Conservation (phyloP, 1,140 invertebrate species). For the Eupristina koningsbergeri region DNA sequence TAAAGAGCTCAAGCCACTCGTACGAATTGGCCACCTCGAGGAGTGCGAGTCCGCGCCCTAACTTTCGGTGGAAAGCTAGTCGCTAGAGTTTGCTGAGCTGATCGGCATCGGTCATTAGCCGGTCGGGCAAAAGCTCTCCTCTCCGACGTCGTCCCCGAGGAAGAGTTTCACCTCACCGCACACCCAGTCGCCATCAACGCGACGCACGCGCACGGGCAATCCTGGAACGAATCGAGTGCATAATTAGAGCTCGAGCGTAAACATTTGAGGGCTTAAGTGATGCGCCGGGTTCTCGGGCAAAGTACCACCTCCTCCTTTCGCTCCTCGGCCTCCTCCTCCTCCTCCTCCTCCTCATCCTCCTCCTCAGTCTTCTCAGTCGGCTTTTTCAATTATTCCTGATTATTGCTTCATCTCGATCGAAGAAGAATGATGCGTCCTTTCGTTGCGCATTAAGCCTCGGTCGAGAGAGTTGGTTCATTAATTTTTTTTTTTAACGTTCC, state of each 20-base stretch:
- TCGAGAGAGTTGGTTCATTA: not conserved
- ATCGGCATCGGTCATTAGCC: not conserved
- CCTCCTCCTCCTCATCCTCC: not conserved
- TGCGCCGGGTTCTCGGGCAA: constrained; percentile 45
- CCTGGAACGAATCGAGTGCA: constrained; percentile 53
- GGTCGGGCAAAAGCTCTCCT: constrained; percentile 12
- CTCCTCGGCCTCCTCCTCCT: not conserved
- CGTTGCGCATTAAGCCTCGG: not conserved
- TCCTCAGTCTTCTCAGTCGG: not conserved
- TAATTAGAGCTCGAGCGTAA: constrained; percentile 59
- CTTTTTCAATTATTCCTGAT: constrained; percentile 47
- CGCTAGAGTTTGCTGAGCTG: not conserved
- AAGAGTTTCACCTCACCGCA: constrained; percentile 17
- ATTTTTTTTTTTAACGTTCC: not conserved
- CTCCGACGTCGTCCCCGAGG: not conserved
- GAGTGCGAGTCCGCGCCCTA: too few relatives aligned
- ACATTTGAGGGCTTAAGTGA: constrained; percentile 22
- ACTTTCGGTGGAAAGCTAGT: not conserved
- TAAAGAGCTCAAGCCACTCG: too few relatives aligned
- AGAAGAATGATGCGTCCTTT: constrained; percentile 1
- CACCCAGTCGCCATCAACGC: not conserved
- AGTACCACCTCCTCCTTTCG: constrained; percentile 32
- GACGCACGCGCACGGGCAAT: constrained; percentile 31
- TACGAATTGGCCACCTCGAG: too few relatives aligned
- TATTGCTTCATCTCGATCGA: not conserved